These are phyloP conservation scores for Hiodon alosoides DNA, from an alignment of 2,113 vertebrate species.

Conservation along the genomic window DNA sequence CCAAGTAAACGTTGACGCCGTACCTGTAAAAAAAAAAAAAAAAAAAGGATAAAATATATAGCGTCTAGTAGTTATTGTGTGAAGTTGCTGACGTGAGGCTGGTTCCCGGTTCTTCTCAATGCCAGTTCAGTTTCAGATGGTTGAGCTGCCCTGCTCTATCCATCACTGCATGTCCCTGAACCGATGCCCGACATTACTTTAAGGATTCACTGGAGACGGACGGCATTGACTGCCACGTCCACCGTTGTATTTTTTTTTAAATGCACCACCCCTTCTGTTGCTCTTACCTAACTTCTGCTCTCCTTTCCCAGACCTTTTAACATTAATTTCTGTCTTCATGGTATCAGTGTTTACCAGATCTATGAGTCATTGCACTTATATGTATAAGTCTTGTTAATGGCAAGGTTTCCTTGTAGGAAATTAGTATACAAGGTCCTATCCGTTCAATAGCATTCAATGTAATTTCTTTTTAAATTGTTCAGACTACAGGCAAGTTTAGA, in stretches of 20 bases:
- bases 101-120: conserved; percentile 74
- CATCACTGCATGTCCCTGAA: conserved; percentile 89
- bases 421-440: too few species aligned
- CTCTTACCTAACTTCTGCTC: conserved; percentile 20
- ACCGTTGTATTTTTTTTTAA: neutral
- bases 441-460: too few species aligned
- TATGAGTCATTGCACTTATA: too few species aligned
- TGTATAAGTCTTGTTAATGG: too few species aligned
- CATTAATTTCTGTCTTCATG: neutral
- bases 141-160: conserved; percentile 63
- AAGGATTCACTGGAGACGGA: conserved; percentile 67
- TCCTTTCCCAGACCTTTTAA: conserved; percentile 68
- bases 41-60: too few species aligned
- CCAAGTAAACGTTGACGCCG: too few species aligned
- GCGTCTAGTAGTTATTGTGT: neutral
- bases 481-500: too few species aligned
- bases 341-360: too few species aligned
- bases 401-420: too few species aligned
- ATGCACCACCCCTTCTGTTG: conserved; percentile 1
- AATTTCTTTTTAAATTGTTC: too few species aligned
- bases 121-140: conserved; percentile 75
- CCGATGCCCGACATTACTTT: conserved; percentile 99
- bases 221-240: neutral
- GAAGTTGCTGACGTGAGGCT: neutral
- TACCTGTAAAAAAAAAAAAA: too few species aligned